phyloP scores from a whole-genome alignment of 2,113 vertebrate genomes.

The Coracopsis vasa region DNA sequence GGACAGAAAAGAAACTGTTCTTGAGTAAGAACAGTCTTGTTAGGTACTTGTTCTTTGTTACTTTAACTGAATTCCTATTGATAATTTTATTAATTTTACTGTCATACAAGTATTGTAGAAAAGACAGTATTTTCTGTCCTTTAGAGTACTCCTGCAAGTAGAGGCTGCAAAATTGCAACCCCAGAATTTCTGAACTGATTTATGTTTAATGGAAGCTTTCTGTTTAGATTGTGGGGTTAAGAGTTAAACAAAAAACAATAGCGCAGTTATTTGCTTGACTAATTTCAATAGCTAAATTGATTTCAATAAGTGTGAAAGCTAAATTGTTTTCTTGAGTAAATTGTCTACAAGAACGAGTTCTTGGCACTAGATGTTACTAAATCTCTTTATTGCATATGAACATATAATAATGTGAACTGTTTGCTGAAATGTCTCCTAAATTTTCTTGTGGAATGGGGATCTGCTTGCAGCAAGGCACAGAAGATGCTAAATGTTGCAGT shows the following conservation, averaged over 20 bases:
- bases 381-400: background rate
- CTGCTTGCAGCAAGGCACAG: background rate
- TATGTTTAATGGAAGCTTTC: background rate
- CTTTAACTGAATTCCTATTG: background rate
- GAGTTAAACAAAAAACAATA: background rate
- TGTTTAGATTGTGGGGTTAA: background rate
- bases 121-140: background rate
- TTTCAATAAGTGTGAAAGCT: background rate
- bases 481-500: background rate
- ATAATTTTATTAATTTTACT: background rate
- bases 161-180: background rate
- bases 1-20: background rate
- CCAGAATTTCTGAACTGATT: background rate
- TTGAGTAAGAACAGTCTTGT: background rate
- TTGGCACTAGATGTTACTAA: background rate
- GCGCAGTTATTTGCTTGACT: background rate
- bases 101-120: background rate
- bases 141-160: background rate
- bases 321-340: background rate
- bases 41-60: background rate
- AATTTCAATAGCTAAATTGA: background rate
- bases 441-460: background rate
- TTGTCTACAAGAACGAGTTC: background rate
- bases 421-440: background rate
- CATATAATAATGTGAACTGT: background rate